Conservation (phyloP, 2,888 invertebrate species). For the Philhelius pedissequus region DNA sequence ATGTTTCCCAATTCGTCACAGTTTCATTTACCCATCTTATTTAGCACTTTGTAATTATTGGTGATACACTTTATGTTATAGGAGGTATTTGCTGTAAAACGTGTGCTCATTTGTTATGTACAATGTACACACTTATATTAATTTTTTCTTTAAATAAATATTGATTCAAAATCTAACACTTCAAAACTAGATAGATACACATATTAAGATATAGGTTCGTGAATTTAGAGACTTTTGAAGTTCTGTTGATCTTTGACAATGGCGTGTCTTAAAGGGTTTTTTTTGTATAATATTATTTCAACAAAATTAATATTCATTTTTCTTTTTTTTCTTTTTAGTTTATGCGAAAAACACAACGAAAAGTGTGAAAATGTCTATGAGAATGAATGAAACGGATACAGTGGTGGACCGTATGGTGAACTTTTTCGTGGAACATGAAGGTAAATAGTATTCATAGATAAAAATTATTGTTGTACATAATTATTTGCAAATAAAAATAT, state of each 20-base stretch:
- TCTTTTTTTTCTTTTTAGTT: conserved; percentile 32
- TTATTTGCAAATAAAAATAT: no score
- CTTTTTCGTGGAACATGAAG: conserved; percentile 78
- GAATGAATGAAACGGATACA: conserved; percentile 76
- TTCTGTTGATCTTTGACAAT: conserved; percentile 24
- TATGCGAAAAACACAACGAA: neutral
- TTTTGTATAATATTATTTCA: conserved; percentile 4
- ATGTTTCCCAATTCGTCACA: neutral
- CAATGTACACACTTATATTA: neutral
- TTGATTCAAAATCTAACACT: conserved; percentile 27
- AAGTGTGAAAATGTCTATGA: conserved; percentile 72
- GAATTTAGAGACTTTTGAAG: neutral
- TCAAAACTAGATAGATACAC: conserved; percentile 3
- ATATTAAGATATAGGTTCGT: neutral
- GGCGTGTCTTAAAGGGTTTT: conserved; percentile 8
- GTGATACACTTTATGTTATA: conserved; percentile 10
- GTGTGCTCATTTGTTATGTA: neutral
- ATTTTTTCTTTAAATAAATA: conserved; percentile 48
- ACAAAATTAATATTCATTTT: neutral
- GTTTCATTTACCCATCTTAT: neutral
- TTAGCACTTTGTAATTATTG: neutral
- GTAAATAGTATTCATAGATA: conserved; percentile 70
- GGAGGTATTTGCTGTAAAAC: neutral
- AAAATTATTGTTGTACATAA: neutral
- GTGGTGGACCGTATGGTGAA: conserved; percentile 78